These are phyloP conservation scores for Australoheros scitulus DNA, from an alignment of 2,113 vertebrate species.

Conservation along the genomic window DNA sequence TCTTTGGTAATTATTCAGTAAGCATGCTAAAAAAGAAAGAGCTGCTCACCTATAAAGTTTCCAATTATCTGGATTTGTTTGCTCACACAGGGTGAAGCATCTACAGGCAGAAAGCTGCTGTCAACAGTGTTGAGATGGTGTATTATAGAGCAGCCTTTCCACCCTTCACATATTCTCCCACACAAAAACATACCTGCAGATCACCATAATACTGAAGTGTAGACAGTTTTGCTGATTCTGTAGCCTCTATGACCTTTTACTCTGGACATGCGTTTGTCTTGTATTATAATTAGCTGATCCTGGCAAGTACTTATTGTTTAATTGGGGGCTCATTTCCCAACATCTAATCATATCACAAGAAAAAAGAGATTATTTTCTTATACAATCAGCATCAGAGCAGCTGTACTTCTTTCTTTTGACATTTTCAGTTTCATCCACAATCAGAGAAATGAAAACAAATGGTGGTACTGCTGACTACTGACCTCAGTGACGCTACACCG, in stretches of 20 bases:
- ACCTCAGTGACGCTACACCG: not conserved
- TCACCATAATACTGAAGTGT: constrained; percentile 23
- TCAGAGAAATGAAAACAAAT: not conserved
- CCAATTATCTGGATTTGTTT: constrained; percentile 33
- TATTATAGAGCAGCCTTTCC: constrained; percentile 27
- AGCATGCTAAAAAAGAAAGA: constrained; percentile 6
- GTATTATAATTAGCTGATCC: constrained; percentile 44
- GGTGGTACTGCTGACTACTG: not conserved
- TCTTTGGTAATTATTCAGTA: not conserved
- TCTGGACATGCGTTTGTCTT: constrained; percentile 48
- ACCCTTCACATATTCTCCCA: constrained; percentile 5
- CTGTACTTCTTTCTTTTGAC: not conserved
- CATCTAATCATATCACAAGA: not conserved
- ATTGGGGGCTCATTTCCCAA: constrained; percentile 21
- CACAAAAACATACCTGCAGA: constrained; percentile 11
- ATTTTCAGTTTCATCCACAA: not conserved
- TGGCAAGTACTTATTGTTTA: constrained; percentile 49
- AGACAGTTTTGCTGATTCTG: constrained; percentile 64
- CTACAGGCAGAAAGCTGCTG: constrained; percentile 39
- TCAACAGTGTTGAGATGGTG: constrained; percentile 22
- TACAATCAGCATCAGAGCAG: not conserved
- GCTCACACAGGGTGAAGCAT: constrained; percentile 2
- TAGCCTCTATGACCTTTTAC: constrained; percentile 46
- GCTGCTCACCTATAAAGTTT: constrained; percentile 7
- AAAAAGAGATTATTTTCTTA: not conserved